phyloP scores from a whole-genome alignment of 1,140 invertebrate genomes.

The Centruroides vittatus region DNA sequence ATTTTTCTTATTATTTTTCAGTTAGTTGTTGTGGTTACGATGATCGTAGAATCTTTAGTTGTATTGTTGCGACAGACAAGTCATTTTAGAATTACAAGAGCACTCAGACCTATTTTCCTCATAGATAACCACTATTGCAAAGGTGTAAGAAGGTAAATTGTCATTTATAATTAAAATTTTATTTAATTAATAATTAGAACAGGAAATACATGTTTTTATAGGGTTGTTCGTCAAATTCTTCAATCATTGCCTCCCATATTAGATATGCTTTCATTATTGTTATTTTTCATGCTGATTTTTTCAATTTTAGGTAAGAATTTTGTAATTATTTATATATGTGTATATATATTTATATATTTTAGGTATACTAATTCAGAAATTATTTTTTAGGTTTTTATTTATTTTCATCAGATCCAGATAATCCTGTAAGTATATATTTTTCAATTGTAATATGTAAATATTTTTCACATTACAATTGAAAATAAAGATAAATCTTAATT shows the following conservation, averaged over 20 bases:
- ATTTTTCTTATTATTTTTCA: conserved; percentile 30
- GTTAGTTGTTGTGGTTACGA: conserved; percentile 59
- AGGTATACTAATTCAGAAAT: background rate
- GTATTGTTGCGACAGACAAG: conserved; percentile 66
- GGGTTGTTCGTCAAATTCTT: conserved; percentile 41
- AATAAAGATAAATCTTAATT: too few relatives aligned
- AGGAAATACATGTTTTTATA: conserved; percentile 14
- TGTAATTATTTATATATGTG: background rate
- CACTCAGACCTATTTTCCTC: conserved; percentile 74
- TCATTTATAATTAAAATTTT: conserved; percentile 1
- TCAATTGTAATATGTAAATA: too few relatives aligned
- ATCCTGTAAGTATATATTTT: conserved; percentile 34
- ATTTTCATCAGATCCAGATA: conserved; percentile 49
- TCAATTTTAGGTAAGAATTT: conserved; percentile 42
- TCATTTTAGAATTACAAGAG: conserved; percentile 73
- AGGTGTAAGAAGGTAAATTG: conserved; percentile 35
- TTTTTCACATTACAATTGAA: too few relatives aligned
- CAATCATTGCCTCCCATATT: conserved; percentile 76
- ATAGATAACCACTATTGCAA: conserved; percentile 74
- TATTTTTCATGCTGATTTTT: conserved; percentile 77
- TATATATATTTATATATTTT: background rate
- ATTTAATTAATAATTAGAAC: background rate
- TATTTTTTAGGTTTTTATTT: conserved; percentile 50
- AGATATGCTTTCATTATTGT: conserved; percentile 67
- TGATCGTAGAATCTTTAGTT: conserved; percentile 68